These are phyloP conservation scores for Catharus ustulatus DNA, from an alignment of 2,797 vertebrate species.

Conservation along the genomic window DNA sequence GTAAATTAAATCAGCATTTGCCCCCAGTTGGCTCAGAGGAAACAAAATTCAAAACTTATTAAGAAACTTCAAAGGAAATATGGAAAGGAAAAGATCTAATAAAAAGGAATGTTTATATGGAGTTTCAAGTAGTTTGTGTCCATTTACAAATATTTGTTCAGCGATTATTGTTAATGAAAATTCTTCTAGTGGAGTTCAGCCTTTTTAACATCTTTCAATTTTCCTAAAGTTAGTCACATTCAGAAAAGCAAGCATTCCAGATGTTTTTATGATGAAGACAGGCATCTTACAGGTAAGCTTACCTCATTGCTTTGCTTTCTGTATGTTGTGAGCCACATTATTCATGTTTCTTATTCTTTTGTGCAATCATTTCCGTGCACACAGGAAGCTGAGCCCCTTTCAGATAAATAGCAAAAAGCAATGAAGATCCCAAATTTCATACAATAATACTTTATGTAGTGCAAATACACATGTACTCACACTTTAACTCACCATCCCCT, in stretches of 20 bases:
- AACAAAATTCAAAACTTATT: slow-evolving; percentile 14
- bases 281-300: neutral
- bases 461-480: neutral
- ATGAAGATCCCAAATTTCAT: neutral
- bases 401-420: neutral
- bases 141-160: slow-evolving; percentile 40
- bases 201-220: neutral
- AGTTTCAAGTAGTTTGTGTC: slow-evolving; percentile 6
- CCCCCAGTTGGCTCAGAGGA: neutral
- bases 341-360: neutral
- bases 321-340: neutral
- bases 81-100: slow-evolving; percentile 17
- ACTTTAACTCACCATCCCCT: neutral
- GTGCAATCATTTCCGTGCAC: neutral
- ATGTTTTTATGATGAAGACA: neutral
- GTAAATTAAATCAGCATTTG: slow-evolving; percentile 20
- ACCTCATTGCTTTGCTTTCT: neutral
- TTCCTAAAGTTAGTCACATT: neutral
- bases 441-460: neutral
- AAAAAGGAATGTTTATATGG: slow-evolving; percentile 1
- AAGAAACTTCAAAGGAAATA: slow-evolving; percentile 49
- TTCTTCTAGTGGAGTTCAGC: slow-evolving; percentile 7
- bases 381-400: neutral
- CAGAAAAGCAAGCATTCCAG: slow-evolving; percentile 2
- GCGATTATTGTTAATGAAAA: slow-evolving; percentile 35